phyloP scores from a whole-genome alignment of 2,113 vertebrate genomes.

The Mellivora capensis region DNA sequence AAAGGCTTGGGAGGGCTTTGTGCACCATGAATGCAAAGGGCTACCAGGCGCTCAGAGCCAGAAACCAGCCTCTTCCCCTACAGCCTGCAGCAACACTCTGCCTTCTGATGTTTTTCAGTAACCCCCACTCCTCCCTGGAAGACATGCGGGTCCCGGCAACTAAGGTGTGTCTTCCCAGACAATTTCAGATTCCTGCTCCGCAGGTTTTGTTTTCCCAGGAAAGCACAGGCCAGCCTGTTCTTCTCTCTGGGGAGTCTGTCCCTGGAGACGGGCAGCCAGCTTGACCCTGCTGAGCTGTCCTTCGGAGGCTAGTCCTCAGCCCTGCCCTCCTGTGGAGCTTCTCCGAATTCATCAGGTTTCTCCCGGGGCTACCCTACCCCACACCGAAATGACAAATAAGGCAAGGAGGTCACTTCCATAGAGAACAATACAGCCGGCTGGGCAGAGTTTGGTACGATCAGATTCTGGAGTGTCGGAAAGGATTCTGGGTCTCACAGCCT shows the following conservation, averaged over 20 bases:
- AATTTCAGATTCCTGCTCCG: neutral
- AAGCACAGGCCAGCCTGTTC: neutral
- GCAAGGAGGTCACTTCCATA: neutral
- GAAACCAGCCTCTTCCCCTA: neutral
- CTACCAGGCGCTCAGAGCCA: constrained; percentile 19
- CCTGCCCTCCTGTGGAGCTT: neutral
- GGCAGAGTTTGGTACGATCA: neutral
- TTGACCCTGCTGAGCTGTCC: neutral
- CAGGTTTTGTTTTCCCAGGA: neutral
- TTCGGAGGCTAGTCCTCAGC: neutral
- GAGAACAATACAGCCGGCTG: neutral
- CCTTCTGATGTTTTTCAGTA: neutral
- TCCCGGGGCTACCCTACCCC: neutral
- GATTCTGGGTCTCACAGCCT: neutral
- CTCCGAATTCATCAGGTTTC: neutral
- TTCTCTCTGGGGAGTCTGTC: neutral
- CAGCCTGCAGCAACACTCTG: constrained; percentile 6
- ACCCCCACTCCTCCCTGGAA: neutral
- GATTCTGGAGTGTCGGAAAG: neutral
- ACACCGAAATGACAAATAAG: neutral
- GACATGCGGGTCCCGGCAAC: neutral
- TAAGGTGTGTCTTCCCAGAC: neutral
- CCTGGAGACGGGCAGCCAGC: neutral
- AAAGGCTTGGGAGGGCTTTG: constrained; percentile 56
- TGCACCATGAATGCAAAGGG: constrained; percentile 19